Evolutionary conservation across 2,888 invertebrate genomes (phyloP), one percentile per base, ranked within the genome.

Genomic region (Hoplodrina blanda): DNA sequence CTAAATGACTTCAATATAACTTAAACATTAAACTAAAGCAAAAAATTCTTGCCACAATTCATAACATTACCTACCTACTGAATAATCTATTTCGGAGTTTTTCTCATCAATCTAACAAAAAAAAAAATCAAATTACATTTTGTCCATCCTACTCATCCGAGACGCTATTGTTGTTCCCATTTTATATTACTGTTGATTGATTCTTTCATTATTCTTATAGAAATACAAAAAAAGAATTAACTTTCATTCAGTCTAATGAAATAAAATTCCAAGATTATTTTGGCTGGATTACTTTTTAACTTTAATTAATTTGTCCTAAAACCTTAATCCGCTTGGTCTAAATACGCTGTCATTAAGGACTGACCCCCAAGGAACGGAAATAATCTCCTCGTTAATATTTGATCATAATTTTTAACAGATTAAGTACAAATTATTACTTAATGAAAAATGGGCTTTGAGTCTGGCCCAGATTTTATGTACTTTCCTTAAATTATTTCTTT

Each of bases 261-360:
- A 41, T 41, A 41, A 41, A 41, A 41, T 19, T 56, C 13, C 0
- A 33, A 65, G 52, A 67, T 37, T 13, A 60, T 44, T 65, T 53
- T n/a, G 19, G 19, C 13, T 13, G 19, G 8, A 66, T 49, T n/a
- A 0, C 49, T 77, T 54, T 33, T 41, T 49, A 54, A 60, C 25
- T 25, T 19, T 15, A 25, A 66, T 75, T 70, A 19, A 70, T 70
- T 55, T 25, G 46, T 30, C 25, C 46, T 55, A n/a, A 79, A 66
- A 50, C 50, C 37, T 74, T 59, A 55, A 67, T 76, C 56, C 37
- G 3, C 20, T 53, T 17, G 19, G 54, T 62, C 33, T 30, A 74
- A 59, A 44, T 19, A 52, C 20, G 25, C 59, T 74, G 80, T 52
- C 15, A 33, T 80, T 74, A 52, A 41, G 19, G 17, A 55, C 25